Evolutionary conservation across 1,140 invertebrate genomes (phyloP), one percentile per base, ranked within the genome.

Genomic region (Gryllus bimaculatus): DNA sequence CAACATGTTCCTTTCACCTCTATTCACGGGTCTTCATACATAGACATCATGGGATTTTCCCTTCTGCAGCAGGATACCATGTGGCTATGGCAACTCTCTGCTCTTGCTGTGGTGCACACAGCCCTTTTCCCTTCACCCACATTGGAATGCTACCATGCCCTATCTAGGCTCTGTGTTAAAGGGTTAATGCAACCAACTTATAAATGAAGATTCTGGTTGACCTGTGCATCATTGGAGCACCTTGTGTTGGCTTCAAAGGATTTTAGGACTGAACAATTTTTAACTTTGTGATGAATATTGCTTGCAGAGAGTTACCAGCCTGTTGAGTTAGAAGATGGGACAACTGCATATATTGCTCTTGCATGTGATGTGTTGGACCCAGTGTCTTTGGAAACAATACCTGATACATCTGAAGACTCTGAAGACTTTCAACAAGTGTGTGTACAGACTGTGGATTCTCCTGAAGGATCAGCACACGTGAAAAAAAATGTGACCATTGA

Each of bases 271-370:
- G 26, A 39, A 39, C 26, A 39, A 39, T 39, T 39, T 39, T 39
- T 39, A 39, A 39, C 26, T 39, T 39, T 5, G 26, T 39, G 26
- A 39, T 39, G 21, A 77, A 26, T 76, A 54, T n/a, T 26, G n/a
- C 47, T 78, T 75, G 73, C 15, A 48, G 79, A 80, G 4, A 80
- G 66, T 47, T 75, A 47, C 73, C 79, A 80, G 48, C 73, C 79
- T 48, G 76, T 80, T 15, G 76, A 80, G 12, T 66, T 80, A 8
- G 79, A 78, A 49, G 79, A 80, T 75, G 79, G 79, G 8, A 74
- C 76, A 10, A 78, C 77, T 15, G 79, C 79, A 13, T 80, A 78
- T 54, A 77, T 80, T 73, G 75, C 74, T 20, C 73, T 80, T 54
- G 74, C 47, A 26, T 20, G 77, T 7, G 74, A 49, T 18, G 47